Evolutionary conservation across 2,797 vertebrate species (phyloP).

Genomic region (Harpagifer antarcticus): DNA sequence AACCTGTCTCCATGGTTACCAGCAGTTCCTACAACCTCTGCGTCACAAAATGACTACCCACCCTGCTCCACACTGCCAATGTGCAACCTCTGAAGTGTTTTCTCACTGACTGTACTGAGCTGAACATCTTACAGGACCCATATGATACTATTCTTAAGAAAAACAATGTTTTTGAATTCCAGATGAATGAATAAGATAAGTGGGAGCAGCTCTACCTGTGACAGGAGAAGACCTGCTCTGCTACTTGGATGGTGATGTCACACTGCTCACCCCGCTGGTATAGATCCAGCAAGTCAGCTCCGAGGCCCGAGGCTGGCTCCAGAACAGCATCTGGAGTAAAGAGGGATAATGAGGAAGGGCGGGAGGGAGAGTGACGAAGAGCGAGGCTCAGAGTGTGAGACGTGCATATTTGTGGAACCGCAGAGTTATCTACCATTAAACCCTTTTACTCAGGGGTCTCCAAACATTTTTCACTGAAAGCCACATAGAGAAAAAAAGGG

Average conservation of each 20-base stretch:
- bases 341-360: slow-evolving; percentile 9
- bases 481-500: no score
- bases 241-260: slow-evolving; percentile 91
- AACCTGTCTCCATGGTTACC: slow-evolving; percentile 80
- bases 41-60: slow-evolving; percentile 49
- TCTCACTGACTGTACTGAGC: background rate
- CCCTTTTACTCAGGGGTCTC: background rate
- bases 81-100: slow-evolving; percentile 19
- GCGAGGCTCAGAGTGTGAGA: background rate
- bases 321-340: slow-evolving; percentile 59
- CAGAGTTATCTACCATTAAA: background rate
- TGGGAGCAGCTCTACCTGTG: slow-evolving; percentile 88
- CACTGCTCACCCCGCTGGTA: slow-evolving; percentile 86
- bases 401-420: background rate
- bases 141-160: no score
- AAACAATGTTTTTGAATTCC: background rate
- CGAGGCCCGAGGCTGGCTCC: slow-evolving; percentile 89
- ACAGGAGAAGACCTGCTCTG: slow-evolving; percentile 89
- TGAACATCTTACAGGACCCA: background rate
- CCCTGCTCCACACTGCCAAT: slow-evolving; percentile 21
- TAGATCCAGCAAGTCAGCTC: slow-evolving; percentile 90
- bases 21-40: slow-evolving; percentile 58
- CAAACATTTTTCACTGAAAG: no score
- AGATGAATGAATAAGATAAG: background rate
- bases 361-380: slow-evolving; percentile 2